Evolutionary conservation across 2,797 vertebrate species (phyloP).

Genomic region (Rhynchonycteris naso): DNA sequence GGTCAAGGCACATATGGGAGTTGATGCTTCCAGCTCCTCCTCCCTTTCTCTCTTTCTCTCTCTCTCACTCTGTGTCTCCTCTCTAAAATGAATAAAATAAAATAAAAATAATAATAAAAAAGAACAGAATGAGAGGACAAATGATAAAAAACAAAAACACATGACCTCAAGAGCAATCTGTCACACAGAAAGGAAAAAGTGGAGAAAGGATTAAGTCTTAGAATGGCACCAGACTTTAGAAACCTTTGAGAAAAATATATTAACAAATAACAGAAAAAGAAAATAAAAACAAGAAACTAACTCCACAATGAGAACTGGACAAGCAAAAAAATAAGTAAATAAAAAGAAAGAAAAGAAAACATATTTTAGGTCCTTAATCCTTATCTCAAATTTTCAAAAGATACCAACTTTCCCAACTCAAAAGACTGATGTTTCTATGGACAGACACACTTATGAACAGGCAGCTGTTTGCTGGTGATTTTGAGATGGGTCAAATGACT

Average conservation of each 20-base stretch:
- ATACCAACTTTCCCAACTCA: background rate
- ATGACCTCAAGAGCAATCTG: background rate
- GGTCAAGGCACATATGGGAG: no score
- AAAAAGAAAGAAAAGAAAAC: background rate
- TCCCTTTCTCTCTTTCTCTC: no score
- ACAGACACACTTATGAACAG: background rate
- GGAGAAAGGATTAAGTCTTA: background rate
- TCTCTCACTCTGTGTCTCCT: no score
- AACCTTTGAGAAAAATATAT: background rate
- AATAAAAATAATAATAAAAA: no score
- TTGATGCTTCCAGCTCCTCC: no score
- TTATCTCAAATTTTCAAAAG: slow-evolving; percentile 11
- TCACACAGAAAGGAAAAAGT: background rate
- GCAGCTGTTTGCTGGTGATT: background rate
- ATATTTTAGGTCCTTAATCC: background rate
- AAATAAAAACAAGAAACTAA: background rate
- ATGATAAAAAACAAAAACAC: background rate
- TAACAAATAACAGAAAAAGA: background rate
- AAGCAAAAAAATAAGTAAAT: background rate
- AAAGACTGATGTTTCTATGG: slow-evolving; percentile 2
- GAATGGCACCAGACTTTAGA: background rate
- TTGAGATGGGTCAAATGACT: background rate
- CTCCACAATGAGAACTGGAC: background rate
- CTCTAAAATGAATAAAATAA: no score
- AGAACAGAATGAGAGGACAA: background rate